A percentile compares a stretch with the other conserved stretches of the same genome.
Conservation (phyloP, 2,888 invertebrate species). For the Caenorhabditis sp. region DNA sequence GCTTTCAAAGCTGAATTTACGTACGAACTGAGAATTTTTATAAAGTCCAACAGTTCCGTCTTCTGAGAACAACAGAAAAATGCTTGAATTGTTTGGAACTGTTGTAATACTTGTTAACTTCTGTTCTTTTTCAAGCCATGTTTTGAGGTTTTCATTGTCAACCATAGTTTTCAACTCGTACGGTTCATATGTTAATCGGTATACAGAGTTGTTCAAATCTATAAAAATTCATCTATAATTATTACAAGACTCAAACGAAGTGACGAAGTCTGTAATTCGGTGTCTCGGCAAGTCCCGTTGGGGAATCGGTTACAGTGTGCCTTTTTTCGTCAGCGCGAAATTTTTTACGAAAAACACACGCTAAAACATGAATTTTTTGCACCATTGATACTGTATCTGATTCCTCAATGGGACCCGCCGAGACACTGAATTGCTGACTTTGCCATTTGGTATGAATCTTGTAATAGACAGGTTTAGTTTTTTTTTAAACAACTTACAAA, state of each 20-base stretch:
- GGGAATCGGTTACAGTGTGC: too few relatives aligned
- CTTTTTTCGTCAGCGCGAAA: too few relatives aligned
- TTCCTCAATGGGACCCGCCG: too few relatives aligned
- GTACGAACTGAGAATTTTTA: background rate
- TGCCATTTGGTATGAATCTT: too few relatives aligned
- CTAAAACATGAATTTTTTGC: too few relatives aligned
- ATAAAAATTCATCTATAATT: background rate
- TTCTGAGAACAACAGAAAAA: constrained; percentile 17
- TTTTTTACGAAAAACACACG: too few relatives aligned
- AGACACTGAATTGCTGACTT: too few relatives aligned
- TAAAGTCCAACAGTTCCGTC: constrained; percentile 18
- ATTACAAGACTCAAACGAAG: too few relatives aligned
- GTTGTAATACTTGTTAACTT: constrained; percentile 25
- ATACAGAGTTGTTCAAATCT: constrained; percentile 25
- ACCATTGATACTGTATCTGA: too few relatives aligned
- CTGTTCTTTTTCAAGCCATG: background rate
- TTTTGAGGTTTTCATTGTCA: background rate
- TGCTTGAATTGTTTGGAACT: constrained; percentile 1
- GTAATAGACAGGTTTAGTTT: too few relatives aligned
- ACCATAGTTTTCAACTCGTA: background rate
- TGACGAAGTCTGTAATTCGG: too few relatives aligned
- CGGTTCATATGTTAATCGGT: background rate
- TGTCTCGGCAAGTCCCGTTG: too few relatives aligned
- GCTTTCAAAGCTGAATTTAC: background rate
- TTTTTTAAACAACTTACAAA: constrained; percentile 33